These are phyloP conservation scores for Aleadryas rufinucha DNA, from an alignment of 2,113 vertebrate genomes.

Conservation along the genomic window DNA sequence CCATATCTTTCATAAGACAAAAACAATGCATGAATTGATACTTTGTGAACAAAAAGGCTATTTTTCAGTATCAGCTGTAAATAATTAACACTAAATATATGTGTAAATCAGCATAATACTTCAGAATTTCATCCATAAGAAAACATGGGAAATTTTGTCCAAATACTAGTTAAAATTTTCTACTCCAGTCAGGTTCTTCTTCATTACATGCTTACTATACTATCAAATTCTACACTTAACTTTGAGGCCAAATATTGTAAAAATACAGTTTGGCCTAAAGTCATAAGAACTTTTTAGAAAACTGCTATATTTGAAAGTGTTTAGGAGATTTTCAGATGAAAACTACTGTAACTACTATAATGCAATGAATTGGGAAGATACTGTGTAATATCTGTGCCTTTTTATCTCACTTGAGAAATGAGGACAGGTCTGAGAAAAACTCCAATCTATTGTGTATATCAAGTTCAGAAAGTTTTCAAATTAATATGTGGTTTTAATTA, in stretches of 20 bases:
- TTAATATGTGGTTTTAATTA: not conserved
- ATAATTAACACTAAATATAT: not conserved
- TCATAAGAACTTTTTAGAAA: not conserved
- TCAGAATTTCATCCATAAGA: not conserved
- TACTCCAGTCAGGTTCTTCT: not conserved
- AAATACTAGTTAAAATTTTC: not conserved
- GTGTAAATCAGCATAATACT: not conserved
- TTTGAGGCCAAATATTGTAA: not conserved
- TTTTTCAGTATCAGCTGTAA: not conserved
- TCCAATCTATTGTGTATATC: not conserved
- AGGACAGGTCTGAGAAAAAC: not conserved
- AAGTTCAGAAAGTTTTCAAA: not conserved
- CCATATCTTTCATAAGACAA: not conserved
- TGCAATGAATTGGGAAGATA: not conserved
- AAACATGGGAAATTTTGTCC: not conserved
- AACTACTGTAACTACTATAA: not conserved
- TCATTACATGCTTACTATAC: not conserved
- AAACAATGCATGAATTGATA: not conserved
- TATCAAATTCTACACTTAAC: not conserved
- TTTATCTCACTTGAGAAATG: not conserved
- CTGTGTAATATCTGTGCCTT: not conserved
- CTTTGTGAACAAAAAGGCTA: not conserved
- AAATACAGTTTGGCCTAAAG: not conserved
- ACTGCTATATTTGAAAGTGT: not conserved
- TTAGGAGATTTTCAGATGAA: not conserved